Evolutionary conservation across 1,140 invertebrate genomes (phyloP).

Genomic region (Cydia amplana): DNA sequence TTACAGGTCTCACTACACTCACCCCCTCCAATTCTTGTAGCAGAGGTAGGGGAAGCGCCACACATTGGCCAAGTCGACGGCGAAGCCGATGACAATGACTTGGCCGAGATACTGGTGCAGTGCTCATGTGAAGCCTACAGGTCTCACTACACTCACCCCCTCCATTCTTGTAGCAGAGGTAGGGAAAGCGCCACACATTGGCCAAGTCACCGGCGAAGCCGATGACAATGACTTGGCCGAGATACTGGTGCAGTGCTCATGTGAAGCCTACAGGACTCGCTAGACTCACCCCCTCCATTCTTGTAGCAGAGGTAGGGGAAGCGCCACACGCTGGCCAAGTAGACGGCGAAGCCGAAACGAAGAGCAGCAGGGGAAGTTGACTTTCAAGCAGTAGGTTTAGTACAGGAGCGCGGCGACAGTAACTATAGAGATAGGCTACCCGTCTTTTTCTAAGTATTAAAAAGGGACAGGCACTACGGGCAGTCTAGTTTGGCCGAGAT

Average conservation of each 20-base stretch:
- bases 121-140: background rate
- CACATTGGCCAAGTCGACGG: constrained; percentile 94
- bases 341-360: constrained; percentile 86
- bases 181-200: constrained; percentile 96
- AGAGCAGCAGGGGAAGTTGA: background rate
- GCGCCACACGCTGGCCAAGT: constrained; percentile 95
- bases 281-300: constrained; percentile 89
- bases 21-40: constrained; percentile 93
- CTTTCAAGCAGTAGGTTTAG: background rate
- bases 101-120: too few species aligned
- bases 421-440: too few species aligned
- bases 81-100: constrained; percentile 83
- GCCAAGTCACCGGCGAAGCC: constrained; percentile 93
- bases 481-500: too few species aligned
- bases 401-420: background rate
- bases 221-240: too few species aligned
- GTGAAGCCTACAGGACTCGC: background rate
- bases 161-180: constrained; percentile 93
- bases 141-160: constrained; percentile 83
- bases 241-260: too few species aligned
- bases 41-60: constrained; percentile 96
- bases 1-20: constrained; percentile 54
- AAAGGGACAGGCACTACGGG: too few species aligned
- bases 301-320: constrained; percentile 95
- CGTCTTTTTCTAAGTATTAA: too few species aligned